phyloP scores from a whole-genome alignment of 2,113 vertebrate genomes.

The Australoheros scitulus region DNA sequence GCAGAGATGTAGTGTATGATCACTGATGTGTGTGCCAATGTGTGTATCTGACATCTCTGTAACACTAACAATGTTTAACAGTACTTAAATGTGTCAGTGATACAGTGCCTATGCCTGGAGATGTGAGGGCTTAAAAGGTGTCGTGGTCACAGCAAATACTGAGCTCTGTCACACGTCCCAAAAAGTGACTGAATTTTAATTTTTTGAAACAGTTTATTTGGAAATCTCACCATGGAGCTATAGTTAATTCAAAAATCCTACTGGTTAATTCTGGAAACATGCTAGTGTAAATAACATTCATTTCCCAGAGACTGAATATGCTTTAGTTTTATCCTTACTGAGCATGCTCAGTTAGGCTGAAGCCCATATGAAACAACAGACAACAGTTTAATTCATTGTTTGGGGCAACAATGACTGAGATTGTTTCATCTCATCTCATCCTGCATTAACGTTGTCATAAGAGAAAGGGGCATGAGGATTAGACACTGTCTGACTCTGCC shows the following conservation, averaged over 20 bases:
- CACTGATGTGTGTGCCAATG: conserved; percentile 11
- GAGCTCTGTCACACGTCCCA: not conserved
- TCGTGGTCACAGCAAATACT: not conserved
- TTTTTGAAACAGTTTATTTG: not conserved
- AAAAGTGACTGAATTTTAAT: not conserved
- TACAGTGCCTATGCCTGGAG: conserved; percentile 22
- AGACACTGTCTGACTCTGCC: conserved; percentile 63
- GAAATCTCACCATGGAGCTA: not conserved
- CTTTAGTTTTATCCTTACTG: not conserved
- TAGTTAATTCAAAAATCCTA: conserved; percentile 1
- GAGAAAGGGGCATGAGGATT: conserved; percentile 62
- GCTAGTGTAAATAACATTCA: not conserved
- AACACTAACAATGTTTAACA: conserved; percentile 66
- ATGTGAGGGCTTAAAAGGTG: conserved; percentile 20
- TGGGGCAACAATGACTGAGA: conserved; percentile 64
- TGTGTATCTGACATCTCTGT: conserved; percentile 41
- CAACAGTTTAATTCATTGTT: conserved; percentile 57
- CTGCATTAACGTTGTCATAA: conserved; percentile 54
- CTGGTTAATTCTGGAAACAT: not conserved
- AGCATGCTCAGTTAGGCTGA: conserved; percentile 29
- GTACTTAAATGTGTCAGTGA: conserved; percentile 55
- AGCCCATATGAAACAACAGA: conserved; percentile 16
- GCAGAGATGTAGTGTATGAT: conserved; percentile 12
- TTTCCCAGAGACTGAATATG: not conserved
- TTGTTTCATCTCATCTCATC: conserved; percentile 64